A percentile compares a stretch with the other conserved stretches of the same genome.
Evolutionary conservation across 2,888 invertebrate genomes (phyloP).

Genomic region (Pyrrhosoma nymphula): DNA sequence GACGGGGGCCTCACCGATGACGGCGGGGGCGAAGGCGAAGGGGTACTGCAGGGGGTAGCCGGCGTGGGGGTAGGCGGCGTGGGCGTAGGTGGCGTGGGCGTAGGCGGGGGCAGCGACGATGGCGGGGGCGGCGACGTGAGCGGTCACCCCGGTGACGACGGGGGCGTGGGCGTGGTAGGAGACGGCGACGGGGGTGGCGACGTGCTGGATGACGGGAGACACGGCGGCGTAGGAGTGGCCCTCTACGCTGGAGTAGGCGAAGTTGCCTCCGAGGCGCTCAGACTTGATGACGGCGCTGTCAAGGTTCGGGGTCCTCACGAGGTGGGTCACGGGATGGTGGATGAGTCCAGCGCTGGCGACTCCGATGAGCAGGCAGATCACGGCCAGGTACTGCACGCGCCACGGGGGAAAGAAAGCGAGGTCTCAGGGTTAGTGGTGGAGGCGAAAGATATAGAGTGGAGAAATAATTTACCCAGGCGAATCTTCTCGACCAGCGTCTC

Average conservation of each 20-base stretch:
- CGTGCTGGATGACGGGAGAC: constrained; percentile 77
- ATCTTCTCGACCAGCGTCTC: too few relatives aligned
- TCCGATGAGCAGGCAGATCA: constrained; percentile 69
- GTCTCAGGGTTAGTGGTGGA: background rate
- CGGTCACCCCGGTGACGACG: constrained; percentile 41
- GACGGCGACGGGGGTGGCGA: constrained; percentile 76
- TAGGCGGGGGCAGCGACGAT: constrained; percentile 65
- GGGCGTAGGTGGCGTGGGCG: constrained; percentile 44
- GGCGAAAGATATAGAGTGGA: background rate
- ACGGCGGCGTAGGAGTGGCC: constrained; percentile 79
- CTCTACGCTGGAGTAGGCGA: constrained; percentile 80
- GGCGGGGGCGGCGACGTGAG: constrained; percentile 69
- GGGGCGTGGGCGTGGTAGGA: constrained; percentile 75
- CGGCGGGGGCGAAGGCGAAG: constrained; percentile 47
- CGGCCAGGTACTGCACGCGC: constrained; percentile 40
- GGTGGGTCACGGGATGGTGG: constrained; percentile 72
- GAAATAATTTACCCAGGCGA: too few relatives aligned
- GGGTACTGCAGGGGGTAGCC: constrained; percentile 43
- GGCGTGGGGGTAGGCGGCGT: constrained; percentile 70
- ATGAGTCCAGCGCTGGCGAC: constrained; percentile 72
- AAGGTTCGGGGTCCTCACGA: constrained; percentile 78
- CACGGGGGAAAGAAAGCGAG: background rate
- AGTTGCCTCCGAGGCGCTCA: constrained; percentile 80
- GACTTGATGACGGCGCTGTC: constrained; percentile 80
- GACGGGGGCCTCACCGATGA: constrained; percentile 68